A percentile compares a stretch with the other conserved stretches of the same genome.
Evolutionary conservation across 2,797 vertebrate genomes (phyloP).

Genomic region (Tiaroga cobitis): DNA sequence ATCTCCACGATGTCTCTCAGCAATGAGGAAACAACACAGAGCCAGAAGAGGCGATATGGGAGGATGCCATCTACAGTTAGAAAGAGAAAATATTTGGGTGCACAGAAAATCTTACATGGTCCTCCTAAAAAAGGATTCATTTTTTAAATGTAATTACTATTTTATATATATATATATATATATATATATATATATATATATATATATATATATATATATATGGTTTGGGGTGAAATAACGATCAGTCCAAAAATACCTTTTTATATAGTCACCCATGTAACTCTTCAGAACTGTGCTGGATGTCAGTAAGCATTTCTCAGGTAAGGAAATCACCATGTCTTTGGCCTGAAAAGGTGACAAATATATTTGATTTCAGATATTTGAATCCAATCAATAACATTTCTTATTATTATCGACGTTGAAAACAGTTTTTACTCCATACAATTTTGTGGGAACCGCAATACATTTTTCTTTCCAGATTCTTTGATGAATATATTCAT

Average conservation of each 20-base stretch:
- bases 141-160: not conserved
- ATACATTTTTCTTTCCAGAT: not conserved
- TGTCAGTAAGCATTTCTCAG: slow-evolving; percentile 90
- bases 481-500: not conserved
- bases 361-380: not conserved
- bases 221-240: not conserved
- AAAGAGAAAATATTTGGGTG: not conserved
- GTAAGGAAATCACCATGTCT: slow-evolving; percentile 86
- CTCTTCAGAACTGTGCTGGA: slow-evolving; percentile 86
- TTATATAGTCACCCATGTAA: slow-evolving; percentile 83
- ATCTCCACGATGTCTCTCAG: slow-evolving; percentile 80
- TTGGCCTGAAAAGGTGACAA: slow-evolving; percentile 69
- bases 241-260: slow-evolving; percentile 74
- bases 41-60: slow-evolving; percentile 83
- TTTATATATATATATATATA: not conserved
- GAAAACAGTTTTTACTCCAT: not conserved
- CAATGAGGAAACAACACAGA: slow-evolving; percentile 88
- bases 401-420: not conserved
- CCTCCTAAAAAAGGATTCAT: not conserved
- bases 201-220: too few relatives aligned
- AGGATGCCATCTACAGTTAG: slow-evolving; percentile 83
- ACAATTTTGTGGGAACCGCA: not conserved
- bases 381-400: not conserved
- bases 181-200: too few relatives aligned
- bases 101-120: not conserved